Evolutionary conservation across 2,113 vertebrate species (phyloP).

Genomic region (Pachycephala philippinensis): DNA sequence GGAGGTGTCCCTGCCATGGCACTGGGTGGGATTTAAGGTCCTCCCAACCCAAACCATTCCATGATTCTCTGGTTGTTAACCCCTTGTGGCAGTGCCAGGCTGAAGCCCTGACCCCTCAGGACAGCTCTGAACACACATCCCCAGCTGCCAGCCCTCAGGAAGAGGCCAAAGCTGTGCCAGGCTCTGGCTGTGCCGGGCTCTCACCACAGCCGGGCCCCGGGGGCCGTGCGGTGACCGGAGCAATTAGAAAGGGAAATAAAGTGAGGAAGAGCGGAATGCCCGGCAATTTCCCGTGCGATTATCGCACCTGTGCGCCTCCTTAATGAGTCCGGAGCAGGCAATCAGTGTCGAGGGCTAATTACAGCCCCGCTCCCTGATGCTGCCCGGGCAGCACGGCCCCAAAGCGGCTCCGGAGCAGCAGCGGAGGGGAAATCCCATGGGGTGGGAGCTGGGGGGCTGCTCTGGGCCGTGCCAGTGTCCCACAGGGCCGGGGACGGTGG

Average conservation of each 20-base stretch:
- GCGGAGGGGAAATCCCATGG: neutral
- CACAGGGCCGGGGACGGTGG: neutral
- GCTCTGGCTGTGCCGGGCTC: neutral
- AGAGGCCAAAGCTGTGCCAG: accelerated
- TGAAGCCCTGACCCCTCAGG: neutral
- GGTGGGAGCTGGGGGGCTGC: neutral
- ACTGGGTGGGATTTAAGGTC: accelerated
- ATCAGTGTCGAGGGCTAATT: neutral
- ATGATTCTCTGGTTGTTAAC: neutral
- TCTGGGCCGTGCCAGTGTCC: neutral
- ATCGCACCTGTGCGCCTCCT: neutral
- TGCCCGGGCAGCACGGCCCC: neutral
- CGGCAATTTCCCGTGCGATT: neutral
- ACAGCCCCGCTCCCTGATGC: neutral
- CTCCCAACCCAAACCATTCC: neutral
- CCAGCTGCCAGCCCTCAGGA: neutral
- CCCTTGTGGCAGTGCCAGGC: neutral
- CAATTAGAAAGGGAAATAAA: neutral
- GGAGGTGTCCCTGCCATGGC: neutral
- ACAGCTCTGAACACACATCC: neutral
- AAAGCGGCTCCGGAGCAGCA: accelerated
- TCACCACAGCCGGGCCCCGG: neutral
- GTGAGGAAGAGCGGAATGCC: neutral
- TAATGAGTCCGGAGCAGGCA: neutral
- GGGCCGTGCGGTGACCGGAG: neutral